Conservation (phyloP, 1,140 invertebrate species). For the Meteorus sp. region DNA sequence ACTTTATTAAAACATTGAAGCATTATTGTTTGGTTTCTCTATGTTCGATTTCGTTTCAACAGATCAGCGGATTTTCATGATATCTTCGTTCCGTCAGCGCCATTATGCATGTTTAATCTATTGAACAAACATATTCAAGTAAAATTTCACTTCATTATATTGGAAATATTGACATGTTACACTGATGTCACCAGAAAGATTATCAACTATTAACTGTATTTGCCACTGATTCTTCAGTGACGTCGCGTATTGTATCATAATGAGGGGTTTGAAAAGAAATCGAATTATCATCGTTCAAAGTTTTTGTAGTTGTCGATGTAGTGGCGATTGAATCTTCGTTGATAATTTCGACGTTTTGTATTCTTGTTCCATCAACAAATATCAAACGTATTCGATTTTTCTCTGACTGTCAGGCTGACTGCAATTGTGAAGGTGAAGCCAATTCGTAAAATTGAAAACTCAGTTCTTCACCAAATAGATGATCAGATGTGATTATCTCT, state of each 20-base stretch:
- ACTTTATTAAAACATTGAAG: conserved; percentile 33
- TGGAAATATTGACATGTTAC: too few species aligned
- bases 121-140: conserved; percentile 1
- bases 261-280: too few species aligned
- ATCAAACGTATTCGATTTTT: conserved; percentile 28
- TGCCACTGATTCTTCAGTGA: conserved; percentile 6
- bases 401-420: conserved; percentile 53
- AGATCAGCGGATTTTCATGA: not conserved
- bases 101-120: too few species aligned
- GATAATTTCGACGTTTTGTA: conserved; percentile 33
- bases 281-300: too few species aligned
- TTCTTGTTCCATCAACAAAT: conserved; percentile 33
- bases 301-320: too few species aligned
- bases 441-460: conserved; percentile 62
- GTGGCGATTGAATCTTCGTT: too few species aligned
- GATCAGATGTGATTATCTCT: conserved; percentile 57
- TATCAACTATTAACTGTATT: conserved; percentile 28
- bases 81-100: conserved; percentile 1
- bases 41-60: not conserved
- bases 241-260: not conserved
- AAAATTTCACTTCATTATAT: not conserved
- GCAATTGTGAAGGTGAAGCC: conserved; percentile 53
- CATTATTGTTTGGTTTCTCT: not conserved
- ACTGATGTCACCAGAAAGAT: not conserved
- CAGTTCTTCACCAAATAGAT: conserved; percentile 62